Conservation (phyloP, 2,113 vertebrate genomes). For the Jaculus jaculus region DNA sequence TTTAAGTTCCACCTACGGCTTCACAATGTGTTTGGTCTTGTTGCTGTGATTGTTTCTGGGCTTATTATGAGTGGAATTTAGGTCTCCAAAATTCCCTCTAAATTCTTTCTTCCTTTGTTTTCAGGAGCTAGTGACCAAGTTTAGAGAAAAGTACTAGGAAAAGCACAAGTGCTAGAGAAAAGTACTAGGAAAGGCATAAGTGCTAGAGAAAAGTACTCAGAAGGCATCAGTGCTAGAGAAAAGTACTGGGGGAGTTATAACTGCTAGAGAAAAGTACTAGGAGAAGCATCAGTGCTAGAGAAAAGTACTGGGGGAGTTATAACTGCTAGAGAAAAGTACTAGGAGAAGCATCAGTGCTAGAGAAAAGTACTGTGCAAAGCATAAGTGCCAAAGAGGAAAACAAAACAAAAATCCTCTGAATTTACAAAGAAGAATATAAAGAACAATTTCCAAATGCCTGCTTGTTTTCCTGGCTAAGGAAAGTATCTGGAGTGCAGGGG, state of each 20-base stretch:
- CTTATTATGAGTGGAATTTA: not conserved
- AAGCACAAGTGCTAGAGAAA: not conserved
- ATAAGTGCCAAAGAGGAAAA: not conserved
- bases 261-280: too few species aligned
- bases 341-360: not conserved
- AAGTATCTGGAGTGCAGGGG: not conserved
- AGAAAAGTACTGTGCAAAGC: too few species aligned
- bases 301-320: too few species aligned
- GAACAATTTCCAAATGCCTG: not conserved
- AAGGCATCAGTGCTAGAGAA: too few species aligned
- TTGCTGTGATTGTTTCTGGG: not conserved
- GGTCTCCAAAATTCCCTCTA: not conserved
- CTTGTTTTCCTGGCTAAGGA: not conserved
- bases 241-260: too few species aligned
- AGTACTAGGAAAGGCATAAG: too few species aligned
- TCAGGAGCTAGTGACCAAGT: not conserved
- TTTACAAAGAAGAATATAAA: not conserved
- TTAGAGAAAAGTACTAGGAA: not conserved
- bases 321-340: not conserved
- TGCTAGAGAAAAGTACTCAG: too few species aligned
- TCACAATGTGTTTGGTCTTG: not conserved
- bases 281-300: too few species aligned
- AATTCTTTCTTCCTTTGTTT: not conserved
- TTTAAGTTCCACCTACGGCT: not conserved
- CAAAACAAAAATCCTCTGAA: not conserved